These are phyloP conservation scores for Acanthornis magna DNA, from an alignment of 2,797 vertebrate species.

Conservation along the genomic window DNA sequence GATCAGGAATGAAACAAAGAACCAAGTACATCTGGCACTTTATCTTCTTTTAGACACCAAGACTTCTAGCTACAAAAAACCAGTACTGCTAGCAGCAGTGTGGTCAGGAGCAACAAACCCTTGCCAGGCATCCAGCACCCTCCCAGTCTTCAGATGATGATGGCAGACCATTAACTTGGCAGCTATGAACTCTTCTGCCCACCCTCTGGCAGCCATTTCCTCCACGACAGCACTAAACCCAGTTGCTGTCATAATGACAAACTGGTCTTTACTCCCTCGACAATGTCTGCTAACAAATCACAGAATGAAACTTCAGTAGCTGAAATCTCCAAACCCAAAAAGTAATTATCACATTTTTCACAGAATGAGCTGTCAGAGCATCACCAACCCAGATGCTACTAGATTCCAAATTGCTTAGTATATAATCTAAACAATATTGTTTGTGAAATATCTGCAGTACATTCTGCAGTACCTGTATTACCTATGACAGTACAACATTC, in stretches of 20 bases:
- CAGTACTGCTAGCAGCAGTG: not conserved
- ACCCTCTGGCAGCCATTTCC: not conserved
- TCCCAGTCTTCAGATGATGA: not conserved
- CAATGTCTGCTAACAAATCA: not conserved
- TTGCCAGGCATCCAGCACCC: not conserved
- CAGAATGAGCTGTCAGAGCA: not conserved
- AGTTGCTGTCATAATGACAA: not conserved
- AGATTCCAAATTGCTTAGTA: not conserved
- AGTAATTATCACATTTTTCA: not conserved
- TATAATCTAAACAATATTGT: not conserved
- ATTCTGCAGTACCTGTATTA: not conserved
- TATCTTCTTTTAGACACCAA: not conserved
- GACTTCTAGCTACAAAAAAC: not conserved
- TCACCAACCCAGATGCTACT: not conserved
- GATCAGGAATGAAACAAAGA: not conserved
- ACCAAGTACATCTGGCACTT: not conserved
- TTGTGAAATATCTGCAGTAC: not conserved
- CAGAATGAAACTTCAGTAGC: not conserved
- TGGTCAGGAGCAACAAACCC: not conserved
- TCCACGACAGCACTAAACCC: not conserved
- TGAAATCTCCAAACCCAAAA: not conserved
- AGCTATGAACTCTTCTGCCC: not conserved
- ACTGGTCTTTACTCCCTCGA: not conserved
- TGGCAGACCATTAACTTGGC: not conserved
- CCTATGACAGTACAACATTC: not conserved